Evolutionary conservation across 2,113 vertebrate species (phyloP).

Genomic region (Raja brachyura): DNA sequence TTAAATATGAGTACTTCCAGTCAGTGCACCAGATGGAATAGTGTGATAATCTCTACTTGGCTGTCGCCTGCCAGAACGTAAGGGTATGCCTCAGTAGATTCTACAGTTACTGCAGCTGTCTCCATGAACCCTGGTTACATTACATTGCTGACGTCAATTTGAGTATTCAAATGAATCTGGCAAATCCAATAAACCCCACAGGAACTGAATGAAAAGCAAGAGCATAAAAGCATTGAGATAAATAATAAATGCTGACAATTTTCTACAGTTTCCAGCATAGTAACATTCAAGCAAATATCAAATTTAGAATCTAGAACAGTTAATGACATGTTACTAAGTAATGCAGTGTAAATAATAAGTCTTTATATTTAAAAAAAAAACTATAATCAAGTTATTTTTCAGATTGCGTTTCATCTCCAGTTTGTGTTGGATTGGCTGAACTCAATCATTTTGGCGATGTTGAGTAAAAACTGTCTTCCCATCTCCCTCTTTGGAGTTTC

Average conservation of each 20-base stretch:
- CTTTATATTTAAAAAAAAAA: neutral
- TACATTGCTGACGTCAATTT: neutral
- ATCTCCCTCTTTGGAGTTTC: neutral
- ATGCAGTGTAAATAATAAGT: neutral
- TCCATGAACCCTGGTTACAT: neutral
- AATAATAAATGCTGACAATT: constrained; percentile 1
- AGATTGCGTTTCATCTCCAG: neutral
- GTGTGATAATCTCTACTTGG: constrained; percentile 20
- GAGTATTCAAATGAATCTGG: constrained; percentile 8
- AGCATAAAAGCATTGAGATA: neutral
- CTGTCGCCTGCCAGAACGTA: neutral
- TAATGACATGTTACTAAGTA: neutral
- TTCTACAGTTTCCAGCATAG: neutral
- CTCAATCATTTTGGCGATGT: neutral
- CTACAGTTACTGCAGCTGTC: neutral
- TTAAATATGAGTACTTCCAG: constrained; percentile 8
- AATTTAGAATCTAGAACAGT: neutral
- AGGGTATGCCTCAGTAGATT: constrained; percentile 12
- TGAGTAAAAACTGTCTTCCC: neutral
- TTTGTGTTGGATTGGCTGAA: neutral
- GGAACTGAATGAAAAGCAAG: neutral
- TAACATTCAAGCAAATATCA: neutral
- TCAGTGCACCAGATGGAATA: neutral
- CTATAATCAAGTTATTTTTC: neutral
- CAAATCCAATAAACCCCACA: neutral